Evolutionary conservation across 2,888 invertebrate genomes (phyloP).

Genomic region (Conus canariensis): DNA sequence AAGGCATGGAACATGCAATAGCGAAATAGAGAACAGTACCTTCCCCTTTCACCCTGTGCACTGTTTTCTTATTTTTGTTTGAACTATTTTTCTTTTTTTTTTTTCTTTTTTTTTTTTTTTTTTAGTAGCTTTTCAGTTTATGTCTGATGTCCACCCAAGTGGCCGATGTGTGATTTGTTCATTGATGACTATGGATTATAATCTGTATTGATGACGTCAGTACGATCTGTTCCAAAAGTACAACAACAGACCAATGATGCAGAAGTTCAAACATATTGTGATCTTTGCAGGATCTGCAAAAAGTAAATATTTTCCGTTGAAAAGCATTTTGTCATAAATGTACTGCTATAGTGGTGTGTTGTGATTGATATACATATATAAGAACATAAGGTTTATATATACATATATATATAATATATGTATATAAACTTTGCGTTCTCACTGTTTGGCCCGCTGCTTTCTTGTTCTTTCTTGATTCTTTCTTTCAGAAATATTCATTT

Average conservation of each 20-base stretch:
- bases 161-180: not conserved
- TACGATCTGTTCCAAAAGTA: conserved; percentile 2
- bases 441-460: not conserved
- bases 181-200: not conserved
- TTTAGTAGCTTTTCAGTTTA: too few species aligned
- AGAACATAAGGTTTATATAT: not conserved
- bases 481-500: not conserved
- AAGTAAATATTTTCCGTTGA: not conserved
- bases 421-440: not conserved
- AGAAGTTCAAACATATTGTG: conserved; percentile 22
- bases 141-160: too few species aligned
- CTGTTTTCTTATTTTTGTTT: too few species aligned
- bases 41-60: too few species aligned
- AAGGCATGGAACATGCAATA: too few species aligned
- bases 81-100: not conserved
- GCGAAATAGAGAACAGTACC: too few species aligned
- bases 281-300: conserved; percentile 14
- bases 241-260: conserved; percentile 25
- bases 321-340: not conserved
- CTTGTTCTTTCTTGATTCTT: not conserved
- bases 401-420: not conserved
- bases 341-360: not conserved
- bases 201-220: not conserved
- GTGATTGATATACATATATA: not conserved
- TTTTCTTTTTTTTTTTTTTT: too few species aligned